Base-by-base conservation (phyloP, 2,797 vertebrate species). In the Hydrocynus forskahlii region DNA sequence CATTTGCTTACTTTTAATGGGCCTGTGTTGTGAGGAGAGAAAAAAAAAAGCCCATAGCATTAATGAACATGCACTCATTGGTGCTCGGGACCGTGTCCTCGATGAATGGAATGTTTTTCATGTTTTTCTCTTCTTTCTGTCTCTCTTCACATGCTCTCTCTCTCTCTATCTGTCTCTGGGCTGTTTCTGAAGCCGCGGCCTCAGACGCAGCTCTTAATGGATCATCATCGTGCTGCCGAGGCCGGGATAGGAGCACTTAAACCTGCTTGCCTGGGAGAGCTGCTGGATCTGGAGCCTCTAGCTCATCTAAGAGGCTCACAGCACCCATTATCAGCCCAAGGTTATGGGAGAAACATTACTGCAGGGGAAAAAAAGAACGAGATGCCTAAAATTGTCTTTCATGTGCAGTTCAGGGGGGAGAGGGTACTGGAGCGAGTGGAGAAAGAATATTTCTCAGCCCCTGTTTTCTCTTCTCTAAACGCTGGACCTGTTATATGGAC, bases 1-100 rank as follows among this genome's bases (percentile, higher is more conserved):
- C 76, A 82, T 85, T 85, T 79, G 83, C 48, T 43, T 78, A 68
- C 57, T 79, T 81, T 79, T 73, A 85, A 82, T 82, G 83, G 83
- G 66, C 73, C 68, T 79, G 75, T 80, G 63, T 50, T 64, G 75
- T 73, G 62, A 23, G 21, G 54, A 60, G 43, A 72, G 35, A 68
- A 76, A 60, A 35, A 19, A 71, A 52, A 74, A 63, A 23, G 7
- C 55, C 13, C 14, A 55, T 29, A 78, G 16, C 69, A 68, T 64
- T 66, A 78, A 83, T 79, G 75, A 71, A 72, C 71, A 71, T 75
- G 67, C 76, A 43, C 55, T 85, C 35, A 19, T 75, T 50, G 25
- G 54, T 78, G 59, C 70, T 72, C 75, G 79, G 60, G 74, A 83
- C 59, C 45, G 16, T 79, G 48, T 83, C 67, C 71, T 83, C 62